These are phyloP conservation scores for Eupeodes latifasciatus DNA, from an alignment of 2,888 invertebrate species.

Conservation along the genomic window DNA sequence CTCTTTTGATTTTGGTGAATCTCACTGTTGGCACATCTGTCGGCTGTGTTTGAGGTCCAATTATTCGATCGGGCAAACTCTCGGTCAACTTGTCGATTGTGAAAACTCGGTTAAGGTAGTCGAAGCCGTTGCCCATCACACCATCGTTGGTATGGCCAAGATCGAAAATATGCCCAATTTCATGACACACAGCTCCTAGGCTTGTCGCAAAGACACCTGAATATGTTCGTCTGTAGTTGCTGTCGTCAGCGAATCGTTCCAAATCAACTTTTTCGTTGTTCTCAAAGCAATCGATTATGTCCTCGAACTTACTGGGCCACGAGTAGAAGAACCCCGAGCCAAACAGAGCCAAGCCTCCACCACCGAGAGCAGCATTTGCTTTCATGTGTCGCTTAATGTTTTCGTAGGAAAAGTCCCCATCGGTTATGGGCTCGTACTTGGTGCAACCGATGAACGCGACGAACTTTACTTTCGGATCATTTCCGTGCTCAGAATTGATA, in stretches of 20 bases:
- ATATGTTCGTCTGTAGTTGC: conserved; percentile 93
- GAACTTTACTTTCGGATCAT: conserved; percentile 89
- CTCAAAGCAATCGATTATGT: conserved; percentile 86
- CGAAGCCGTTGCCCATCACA: conserved; percentile 96
- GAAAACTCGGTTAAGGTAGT: conserved; percentile 92
- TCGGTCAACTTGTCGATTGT: conserved; percentile 86
- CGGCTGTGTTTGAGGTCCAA: conserved; percentile 61
- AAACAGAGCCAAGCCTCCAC: conserved; percentile 95
- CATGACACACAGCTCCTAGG: conserved; percentile 95
- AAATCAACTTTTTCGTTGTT: conserved; percentile 88
- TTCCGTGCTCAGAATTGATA: conserved; percentile 88
- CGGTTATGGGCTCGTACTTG: conserved; percentile 88
- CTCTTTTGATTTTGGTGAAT: conserved; percentile 81
- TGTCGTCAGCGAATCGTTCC: conserved; percentile 93
- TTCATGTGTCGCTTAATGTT: conserved; percentile 89
- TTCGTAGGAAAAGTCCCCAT: conserved; percentile 87
- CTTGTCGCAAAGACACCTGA: conserved; percentile 96
- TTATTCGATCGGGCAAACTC: conserved; percentile 81
- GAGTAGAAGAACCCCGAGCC: conserved; percentile 95
- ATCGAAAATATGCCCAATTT: conserved; percentile 95
- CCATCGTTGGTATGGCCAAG: conserved; percentile 95
- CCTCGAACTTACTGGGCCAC: conserved; percentile 91
- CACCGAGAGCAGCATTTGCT: conserved; percentile 95
- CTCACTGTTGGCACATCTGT: conserved; percentile 73
- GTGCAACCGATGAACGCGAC: conserved; percentile 95